Base-by-base conservation (phyloP, 2,113 vertebrate genomes). In the Malurus alboscapulatus region DNA sequence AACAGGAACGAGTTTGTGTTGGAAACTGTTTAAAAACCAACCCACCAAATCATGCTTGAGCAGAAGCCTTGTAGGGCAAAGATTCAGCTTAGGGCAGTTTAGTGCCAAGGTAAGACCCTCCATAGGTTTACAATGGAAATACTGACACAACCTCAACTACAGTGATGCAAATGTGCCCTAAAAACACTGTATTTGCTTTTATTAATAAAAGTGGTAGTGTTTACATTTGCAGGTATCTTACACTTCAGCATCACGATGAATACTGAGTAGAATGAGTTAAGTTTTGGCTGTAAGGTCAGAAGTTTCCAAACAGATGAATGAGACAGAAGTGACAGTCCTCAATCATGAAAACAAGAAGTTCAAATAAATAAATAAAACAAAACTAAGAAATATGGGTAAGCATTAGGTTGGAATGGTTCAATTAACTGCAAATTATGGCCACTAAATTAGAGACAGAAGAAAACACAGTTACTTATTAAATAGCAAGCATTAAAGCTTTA, bases 301-400 rank as follows among this genome's bases (percentile, higher is more conserved):
- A 77, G 84, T 91, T 93, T 91, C 89, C 89, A 77, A 90, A 88
- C 57, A 93, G 79, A 92, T 94, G 88, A 93, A 92, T 54, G 93
- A 95, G 68, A 90, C 71, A 66, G 79, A 95, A 91, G 82, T 80
- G 40, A 88, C 94, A 90, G 79, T 96, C 90, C 87, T 93, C 88
- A 86, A 48, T 94, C 77, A 84, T 32, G 91, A 93, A 92, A 97
- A 94, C 74, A 89, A 75, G 65, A 94, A 91, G 84, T 96, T 96
- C 94, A 97, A 97, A 96, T 97, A 97, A 97, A 97, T 97, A 97
- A 97, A 97, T 92, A 96, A 95, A 95, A 94, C 89, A 94, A 94
- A 93, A 95, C 90, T 90, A 94, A 91, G 92, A 95, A 96, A 94
- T 93, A 94, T 63, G 95, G 87, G 89, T 87, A 96, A 97, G 94